These are phyloP conservation scores for Julus scanicus DNA, from an alignment of 2,888 invertebrate species.

Conservation along the genomic window DNA sequence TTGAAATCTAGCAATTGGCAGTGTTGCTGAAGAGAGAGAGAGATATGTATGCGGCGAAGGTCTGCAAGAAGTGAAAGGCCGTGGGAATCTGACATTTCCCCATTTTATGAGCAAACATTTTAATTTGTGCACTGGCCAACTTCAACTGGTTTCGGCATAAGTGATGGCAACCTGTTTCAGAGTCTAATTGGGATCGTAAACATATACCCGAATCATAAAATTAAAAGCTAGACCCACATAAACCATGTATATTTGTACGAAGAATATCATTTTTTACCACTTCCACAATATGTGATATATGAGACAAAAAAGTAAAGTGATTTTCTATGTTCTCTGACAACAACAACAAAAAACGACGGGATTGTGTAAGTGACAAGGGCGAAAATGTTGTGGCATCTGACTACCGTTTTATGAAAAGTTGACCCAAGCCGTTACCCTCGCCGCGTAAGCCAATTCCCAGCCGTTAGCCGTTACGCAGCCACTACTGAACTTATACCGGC, in stretches of 20 bases:
- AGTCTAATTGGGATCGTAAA: conserved; percentile 3
- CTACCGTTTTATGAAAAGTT: too few species aligned
- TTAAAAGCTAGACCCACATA: background rate
- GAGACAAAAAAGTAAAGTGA: background rate
- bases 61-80: background rate
- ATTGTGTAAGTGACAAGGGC: too few species aligned
- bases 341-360: too few species aligned
- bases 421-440: too few species aligned
- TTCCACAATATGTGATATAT: background rate
- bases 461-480: too few species aligned
- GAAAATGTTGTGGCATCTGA: too few species aligned
- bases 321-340: too few species aligned
- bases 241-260: background rate
- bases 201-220: background rate
- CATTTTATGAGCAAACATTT: conserved; percentile 3
- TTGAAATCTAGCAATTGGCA: background rate
- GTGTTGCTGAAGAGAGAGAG: background rate
- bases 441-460: too few species aligned
- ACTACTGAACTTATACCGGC: too few species aligned
- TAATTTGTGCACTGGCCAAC: conserved; percentile 3
- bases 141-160: background rate
- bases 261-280: background rate
- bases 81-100: conserved; percentile 11
- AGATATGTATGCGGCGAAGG: background rate
- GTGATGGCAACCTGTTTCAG: background rate